Conservation (phyloP, 2,797 vertebrate species). For the Anguilla obscura region DNA sequence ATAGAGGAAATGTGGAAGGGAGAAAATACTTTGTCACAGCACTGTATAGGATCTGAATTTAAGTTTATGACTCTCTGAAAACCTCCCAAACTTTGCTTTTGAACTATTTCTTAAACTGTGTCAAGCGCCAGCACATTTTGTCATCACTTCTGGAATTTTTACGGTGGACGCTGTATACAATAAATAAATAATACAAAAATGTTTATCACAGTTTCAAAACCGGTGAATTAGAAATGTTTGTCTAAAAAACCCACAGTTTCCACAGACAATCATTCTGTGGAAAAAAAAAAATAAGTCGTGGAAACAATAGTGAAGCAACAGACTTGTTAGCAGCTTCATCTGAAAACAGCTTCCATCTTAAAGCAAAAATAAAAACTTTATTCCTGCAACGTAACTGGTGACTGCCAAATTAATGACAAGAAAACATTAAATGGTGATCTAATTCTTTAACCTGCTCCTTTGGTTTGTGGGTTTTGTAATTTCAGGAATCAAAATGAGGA, state of each 20-base stretch:
- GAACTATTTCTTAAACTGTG: background rate
- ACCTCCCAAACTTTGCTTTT: background rate
- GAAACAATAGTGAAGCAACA: background rate
- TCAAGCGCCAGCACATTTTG: background rate
- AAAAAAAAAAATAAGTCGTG: background rate
- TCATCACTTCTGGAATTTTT: background rate
- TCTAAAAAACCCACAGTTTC: background rate
- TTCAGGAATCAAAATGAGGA: conserved; percentile 22
- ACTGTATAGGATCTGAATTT: background rate
- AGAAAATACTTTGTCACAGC: too few relatives aligned
- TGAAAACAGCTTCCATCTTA: background rate
- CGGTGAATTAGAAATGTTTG: background rate
- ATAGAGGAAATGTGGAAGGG: too few relatives aligned
- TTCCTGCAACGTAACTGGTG: background rate
- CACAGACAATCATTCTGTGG: background rate
- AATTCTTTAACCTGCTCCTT: background rate
- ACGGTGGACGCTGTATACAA: background rate
- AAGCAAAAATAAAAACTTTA: background rate
- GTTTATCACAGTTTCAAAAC: background rate
- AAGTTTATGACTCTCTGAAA: background rate
- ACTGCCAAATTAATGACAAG: background rate
- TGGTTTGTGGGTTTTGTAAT: background rate
- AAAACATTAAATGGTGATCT: background rate
- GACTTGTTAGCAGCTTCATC: background rate
- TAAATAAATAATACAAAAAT: background rate